Percentiles rank a stretch among this genome's conserved stretches.
These are phyloP conservation scores for Ophonus ardosiacus DNA, from an alignment of 2,888 invertebrate genomes.

Conservation along the genomic window DNA sequence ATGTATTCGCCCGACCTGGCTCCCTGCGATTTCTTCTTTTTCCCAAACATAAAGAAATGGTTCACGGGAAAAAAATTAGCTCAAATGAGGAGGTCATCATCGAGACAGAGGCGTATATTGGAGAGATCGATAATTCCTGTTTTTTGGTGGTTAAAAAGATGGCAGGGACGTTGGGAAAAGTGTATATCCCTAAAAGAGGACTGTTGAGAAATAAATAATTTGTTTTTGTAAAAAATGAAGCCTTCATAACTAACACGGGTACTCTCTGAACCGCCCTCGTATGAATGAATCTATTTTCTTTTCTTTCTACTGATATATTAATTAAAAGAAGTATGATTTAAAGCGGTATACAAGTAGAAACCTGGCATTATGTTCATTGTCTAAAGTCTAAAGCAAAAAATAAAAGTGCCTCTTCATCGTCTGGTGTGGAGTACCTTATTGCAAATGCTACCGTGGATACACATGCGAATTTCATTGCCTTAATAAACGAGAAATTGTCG, in stretches of 20 bases:
- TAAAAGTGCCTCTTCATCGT: too few relatives aligned
- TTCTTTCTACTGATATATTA: too few relatives aligned
- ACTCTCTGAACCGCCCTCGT: neutral
- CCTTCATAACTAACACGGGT: slow-evolving; percentile 2
- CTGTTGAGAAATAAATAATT: neutral
- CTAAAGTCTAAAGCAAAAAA: too few relatives aligned
- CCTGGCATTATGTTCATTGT: too few relatives aligned
- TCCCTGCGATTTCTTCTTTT: neutral
- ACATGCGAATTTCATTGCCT: too few relatives aligned
- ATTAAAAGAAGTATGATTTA: too few relatives aligned
- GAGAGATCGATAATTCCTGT: slow-evolving; percentile 4
- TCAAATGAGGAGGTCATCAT: slow-evolving; percentile 1
- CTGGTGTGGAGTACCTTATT: too few relatives aligned
- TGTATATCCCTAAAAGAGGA: neutral
- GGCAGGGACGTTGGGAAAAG: neutral
- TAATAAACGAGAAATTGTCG: too few relatives aligned
- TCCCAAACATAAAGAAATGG: neutral
- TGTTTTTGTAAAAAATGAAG: neutral
- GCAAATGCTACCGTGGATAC: too few relatives aligned
- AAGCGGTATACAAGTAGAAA: too few relatives aligned
- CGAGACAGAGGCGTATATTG: slow-evolving; percentile 45
- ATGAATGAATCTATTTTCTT: too few relatives aligned
- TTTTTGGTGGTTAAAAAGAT: neutral
- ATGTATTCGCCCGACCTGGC: neutral
- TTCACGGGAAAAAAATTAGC: neutral